Base-by-base conservation (phyloP, 2,113 vertebrate genomes). In the Solea solea region DNA sequence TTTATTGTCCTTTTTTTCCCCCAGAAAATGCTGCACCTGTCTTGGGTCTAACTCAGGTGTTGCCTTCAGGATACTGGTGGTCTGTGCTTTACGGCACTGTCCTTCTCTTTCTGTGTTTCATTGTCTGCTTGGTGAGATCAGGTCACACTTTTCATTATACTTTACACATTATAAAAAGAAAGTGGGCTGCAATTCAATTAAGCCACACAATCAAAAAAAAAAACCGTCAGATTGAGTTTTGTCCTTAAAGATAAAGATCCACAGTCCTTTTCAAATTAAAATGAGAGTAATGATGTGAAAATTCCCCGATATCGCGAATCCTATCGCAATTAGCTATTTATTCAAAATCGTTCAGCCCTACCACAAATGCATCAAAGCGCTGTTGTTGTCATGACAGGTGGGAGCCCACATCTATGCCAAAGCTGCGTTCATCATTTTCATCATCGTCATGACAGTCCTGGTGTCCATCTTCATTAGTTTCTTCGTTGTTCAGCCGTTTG, bases 391-490 rank as follows among this genome's bases (percentile, higher is more conserved):
- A 12, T 82, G 81, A n/a, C 83, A 91, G 86, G 83, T 91, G 64
- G 96, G 95, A 0, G 95, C 95, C 62, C 88, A 92, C 72, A 96
- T 97, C 86, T 97, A 97, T 0, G 95, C 95, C 76, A 95, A 95
- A 78, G 94, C 96, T 64, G 93, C 95, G 39, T 96, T 96, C 83
- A 65, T 96, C 49, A 95, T 97, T 88, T 94, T 96, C 83, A 86
- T 97, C 72, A 80, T 96, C 0, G 95, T 96, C 0, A 78, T 83
- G 5, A 68, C 65, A 0, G 95, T 95, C 16, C 81, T 96, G 83
- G 87, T 41, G 61, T 93, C 91, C 14, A 78, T 95, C 74, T 93
- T 96, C 8, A 27, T 95, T 74, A 96, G 94, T 73, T 96, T 96
- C 79, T 96, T 96, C 0, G 74, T 92, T 0, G 90, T 94, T 0